phyloP scores from a whole-genome alignment of 2,797 vertebrate species.

The Diplodus puntazzo region DNA sequence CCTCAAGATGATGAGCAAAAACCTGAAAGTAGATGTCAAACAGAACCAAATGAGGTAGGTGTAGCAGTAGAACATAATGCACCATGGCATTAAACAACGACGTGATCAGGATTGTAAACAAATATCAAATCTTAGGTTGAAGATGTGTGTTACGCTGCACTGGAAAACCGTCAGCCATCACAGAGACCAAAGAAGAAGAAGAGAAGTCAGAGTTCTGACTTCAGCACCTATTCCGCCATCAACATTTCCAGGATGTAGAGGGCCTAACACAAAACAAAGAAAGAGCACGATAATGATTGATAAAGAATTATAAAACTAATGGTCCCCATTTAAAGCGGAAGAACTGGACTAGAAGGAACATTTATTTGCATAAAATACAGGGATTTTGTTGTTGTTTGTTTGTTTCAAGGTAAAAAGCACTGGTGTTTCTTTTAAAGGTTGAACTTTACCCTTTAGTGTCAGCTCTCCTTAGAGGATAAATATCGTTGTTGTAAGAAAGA shows the following conservation, averaged over 20 bases:
- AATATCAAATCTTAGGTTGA: neutral
- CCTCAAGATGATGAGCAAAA: neutral
- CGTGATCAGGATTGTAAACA: neutral
- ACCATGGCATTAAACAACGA: neutral
- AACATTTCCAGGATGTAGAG: slow-evolving; percentile 16
- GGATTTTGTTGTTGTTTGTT: neutral
- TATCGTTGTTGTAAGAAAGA: neutral
- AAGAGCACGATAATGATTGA: neutral
- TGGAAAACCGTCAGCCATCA: neutral
- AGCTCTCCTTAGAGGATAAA: neutral
- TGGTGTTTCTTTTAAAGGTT: too few relatives aligned
- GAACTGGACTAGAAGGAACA: too few relatives aligned
- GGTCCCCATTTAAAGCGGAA: neutral
- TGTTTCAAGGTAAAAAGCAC: too few relatives aligned
- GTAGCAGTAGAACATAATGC: too few relatives aligned
- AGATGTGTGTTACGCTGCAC: neutral
- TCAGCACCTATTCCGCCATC: slow-evolving; percentile 48
- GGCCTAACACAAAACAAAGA: neutral
- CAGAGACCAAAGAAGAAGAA: slow-evolving; percentile 31
- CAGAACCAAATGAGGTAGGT: neutral
- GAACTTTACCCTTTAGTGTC: neutral
- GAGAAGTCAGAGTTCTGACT: slow-evolving; percentile 21
- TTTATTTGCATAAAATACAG: neutral
- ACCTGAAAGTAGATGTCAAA: neutral
- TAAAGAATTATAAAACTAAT: neutral